A percentile compares a stretch with the other conserved stretches of the same genome.
Conservation (phyloP, 2,797 vertebrate genomes). For the Anomalospiza imberbis region DNA sequence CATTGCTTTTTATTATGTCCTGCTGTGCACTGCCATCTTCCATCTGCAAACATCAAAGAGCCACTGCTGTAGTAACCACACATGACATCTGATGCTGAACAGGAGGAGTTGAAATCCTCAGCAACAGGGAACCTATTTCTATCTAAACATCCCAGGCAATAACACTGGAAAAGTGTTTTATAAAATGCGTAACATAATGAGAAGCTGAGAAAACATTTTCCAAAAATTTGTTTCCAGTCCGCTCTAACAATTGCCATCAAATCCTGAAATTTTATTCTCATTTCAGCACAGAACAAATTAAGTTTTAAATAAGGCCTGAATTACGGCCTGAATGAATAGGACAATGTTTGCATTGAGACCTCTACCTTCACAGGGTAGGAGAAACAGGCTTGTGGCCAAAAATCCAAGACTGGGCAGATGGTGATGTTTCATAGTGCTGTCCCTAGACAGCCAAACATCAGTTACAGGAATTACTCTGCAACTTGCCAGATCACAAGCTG, state of each 20-base stretch:
- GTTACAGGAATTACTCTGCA: background rate
- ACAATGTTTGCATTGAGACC: background rate
- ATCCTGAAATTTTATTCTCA: background rate
- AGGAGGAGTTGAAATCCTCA: background rate
- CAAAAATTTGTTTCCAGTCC: background rate
- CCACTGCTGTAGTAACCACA: background rate
- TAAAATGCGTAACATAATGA: background rate
- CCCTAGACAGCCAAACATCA: background rate
- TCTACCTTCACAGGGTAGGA: background rate
- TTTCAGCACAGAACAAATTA: background rate
- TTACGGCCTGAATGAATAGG: background rate
- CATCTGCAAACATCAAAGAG: slow-evolving; percentile 33
- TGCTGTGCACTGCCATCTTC: slow-evolving; percentile 33
- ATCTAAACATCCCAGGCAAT: background rate
- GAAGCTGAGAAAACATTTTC: slow-evolving; percentile 3
- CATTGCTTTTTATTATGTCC: slow-evolving; percentile 12
- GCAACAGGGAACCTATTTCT: slow-evolving; percentile 3
- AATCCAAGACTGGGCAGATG: background rate
- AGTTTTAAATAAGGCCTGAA: background rate
- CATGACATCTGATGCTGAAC: background rate
- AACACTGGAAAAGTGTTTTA: background rate
- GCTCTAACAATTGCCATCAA: background rate
- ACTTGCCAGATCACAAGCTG: background rate
- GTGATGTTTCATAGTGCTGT: background rate
- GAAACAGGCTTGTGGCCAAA: background rate